Evolutionary conservation across 2,797 vertebrate species (phyloP).

Genomic region (Mallotus villosus): DNA sequence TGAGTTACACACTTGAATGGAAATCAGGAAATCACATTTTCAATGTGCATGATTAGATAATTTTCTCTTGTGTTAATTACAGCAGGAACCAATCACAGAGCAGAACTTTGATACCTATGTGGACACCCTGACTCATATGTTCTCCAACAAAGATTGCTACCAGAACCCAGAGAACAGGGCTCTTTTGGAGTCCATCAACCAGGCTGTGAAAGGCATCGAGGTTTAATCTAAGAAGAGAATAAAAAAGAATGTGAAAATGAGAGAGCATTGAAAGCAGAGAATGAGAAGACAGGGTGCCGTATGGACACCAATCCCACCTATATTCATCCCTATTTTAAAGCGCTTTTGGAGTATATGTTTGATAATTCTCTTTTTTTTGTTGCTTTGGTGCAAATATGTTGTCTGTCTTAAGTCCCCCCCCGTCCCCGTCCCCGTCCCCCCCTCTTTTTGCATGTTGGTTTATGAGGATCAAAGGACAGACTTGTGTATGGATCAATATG

Average conservation of each 20-base stretch:
- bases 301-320: constrained; percentile 44
- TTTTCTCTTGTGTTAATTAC: not conserved
- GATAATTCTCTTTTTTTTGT: constrained; percentile 53
- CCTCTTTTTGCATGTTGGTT: constrained; percentile 72
- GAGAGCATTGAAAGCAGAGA: constrained; percentile 10
- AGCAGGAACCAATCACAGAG: constrained; percentile 93
- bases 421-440: no score
- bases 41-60: not conserved
- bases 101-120: constrained; percentile 96
- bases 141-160: constrained; percentile 97
- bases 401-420: constrained; percentile 60
- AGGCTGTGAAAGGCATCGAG: constrained; percentile 97
- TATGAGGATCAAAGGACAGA: constrained; percentile 44
- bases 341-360: constrained; percentile 44
- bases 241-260: not conserved
- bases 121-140: constrained; percentile 97
- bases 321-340: constrained; percentile 44
- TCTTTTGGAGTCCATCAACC: constrained; percentile 96
- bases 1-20: constrained; percentile 61
- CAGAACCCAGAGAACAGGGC: constrained; percentile 97
- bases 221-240: constrained; percentile 73
- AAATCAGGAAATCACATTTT: not conserved
- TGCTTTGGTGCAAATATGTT: constrained; percentile 42
- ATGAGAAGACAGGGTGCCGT: constrained; percentile 36
- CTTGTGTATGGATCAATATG: constrained; percentile 29